Evolutionary conservation across 1,140 invertebrate genomes (phyloP).

Genomic region (Ericerus pela): DNA sequence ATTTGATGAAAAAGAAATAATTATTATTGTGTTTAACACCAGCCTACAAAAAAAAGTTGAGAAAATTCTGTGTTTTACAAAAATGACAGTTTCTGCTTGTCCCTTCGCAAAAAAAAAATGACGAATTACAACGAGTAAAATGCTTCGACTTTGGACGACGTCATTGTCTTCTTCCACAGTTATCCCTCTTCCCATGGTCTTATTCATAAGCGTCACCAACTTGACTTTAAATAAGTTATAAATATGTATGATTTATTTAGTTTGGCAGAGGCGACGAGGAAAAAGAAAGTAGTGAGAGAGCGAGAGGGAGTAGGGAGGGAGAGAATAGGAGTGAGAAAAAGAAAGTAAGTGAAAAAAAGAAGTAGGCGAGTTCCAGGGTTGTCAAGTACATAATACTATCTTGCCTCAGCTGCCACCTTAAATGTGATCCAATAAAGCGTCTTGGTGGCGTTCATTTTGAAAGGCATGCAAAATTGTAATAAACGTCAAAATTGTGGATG

Average conservation of each 20-base stretch:
- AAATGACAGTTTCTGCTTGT: no score
- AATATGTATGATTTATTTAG: conserved; percentile 6
- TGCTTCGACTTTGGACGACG: no score
- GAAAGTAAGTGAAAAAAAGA: neutral
- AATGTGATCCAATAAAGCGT: conserved; percentile 1
- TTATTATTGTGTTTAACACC: no score
- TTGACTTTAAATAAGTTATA: conserved; percentile 12
- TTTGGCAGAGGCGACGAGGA: neutral
- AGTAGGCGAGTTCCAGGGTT: conserved; percentile 2
- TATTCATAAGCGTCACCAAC: no score
- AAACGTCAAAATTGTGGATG: neutral
- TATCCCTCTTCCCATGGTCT: no score
- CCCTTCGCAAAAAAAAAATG: no score
- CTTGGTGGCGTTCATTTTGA: neutral
- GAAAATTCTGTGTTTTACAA: no score
- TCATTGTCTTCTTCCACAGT: no score
- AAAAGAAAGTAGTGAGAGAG: neutral
- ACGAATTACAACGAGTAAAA: no score
- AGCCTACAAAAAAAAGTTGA: no score
- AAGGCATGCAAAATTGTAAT: conserved; percentile 5
- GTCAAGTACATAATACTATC: conserved; percentile 7
- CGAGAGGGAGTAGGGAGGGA: conserved; percentile 3
- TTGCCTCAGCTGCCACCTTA: conserved; percentile 1
- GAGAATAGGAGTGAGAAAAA: neutral
- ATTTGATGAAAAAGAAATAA: no score